A percentile compares a stretch with the other conserved stretches of the same genome.
Conservation (phyloP, 2,888 invertebrate genomes). For the Drosophila ustulata region DNA sequence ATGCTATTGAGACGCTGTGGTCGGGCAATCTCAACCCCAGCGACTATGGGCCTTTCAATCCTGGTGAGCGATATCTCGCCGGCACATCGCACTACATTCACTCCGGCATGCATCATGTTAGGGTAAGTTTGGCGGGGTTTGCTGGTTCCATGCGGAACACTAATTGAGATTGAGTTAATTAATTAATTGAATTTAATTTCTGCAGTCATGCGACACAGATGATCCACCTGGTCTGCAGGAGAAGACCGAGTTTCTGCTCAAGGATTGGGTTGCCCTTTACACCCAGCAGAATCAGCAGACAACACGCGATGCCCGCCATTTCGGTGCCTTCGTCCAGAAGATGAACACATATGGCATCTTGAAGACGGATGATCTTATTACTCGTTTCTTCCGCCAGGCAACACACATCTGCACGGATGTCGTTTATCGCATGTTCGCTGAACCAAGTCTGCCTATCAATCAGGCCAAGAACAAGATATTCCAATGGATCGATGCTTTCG, state of each 20-base stretch:
- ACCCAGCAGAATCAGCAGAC: slow-evolving; percentile 88
- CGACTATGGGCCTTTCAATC: slow-evolving; percentile 77
- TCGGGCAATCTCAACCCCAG: slow-evolving; percentile 85
- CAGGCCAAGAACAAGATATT: slow-evolving; percentile 96
- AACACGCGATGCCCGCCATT: slow-evolving; percentile 93
- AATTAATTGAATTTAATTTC: not conserved
- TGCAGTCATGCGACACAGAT: slow-evolving; percentile 91
- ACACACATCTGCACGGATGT: slow-evolving; percentile 98
- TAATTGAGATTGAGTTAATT: not conserved
- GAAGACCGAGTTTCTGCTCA: slow-evolving; percentile 96
- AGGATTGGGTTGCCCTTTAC: slow-evolving; percentile 98
- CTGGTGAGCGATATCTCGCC: slow-evolving; percentile 90
- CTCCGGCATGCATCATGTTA: slow-evolving; percentile 94
- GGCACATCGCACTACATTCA: slow-evolving; percentile 96
- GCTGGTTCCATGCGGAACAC: not conserved
- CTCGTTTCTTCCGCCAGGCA: slow-evolving; percentile 97
- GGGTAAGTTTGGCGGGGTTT: slow-evolving; percentile 86
- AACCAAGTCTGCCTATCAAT: slow-evolving; percentile 88
- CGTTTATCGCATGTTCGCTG: slow-evolving; percentile 93
- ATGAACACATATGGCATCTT: slow-evolving; percentile 98
- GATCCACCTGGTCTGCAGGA: slow-evolving; percentile 97
- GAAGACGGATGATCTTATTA: slow-evolving; percentile 98
- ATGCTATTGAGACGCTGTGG: slow-evolving; percentile 92
- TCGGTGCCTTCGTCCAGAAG: slow-evolving; percentile 96
- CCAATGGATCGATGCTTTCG: slow-evolving; percentile 97